Evolutionary conservation across 2,888 invertebrate species (phyloP).

Genomic region (Eupelmus urozonus): DNA sequence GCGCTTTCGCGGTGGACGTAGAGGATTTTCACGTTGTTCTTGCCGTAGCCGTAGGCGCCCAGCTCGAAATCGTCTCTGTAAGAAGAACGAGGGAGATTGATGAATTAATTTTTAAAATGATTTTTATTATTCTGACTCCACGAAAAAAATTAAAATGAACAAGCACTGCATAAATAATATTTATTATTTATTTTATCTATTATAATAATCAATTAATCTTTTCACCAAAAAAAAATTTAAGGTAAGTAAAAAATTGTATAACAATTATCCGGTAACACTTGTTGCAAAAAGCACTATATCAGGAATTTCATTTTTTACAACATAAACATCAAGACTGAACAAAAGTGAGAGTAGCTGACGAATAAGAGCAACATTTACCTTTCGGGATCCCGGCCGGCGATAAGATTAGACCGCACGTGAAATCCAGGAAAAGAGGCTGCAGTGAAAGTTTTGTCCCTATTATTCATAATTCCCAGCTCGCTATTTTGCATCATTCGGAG

Average conservation of each 20-base stretch:
- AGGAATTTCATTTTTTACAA: not conserved
- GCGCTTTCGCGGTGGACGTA: conserved; percentile 84
- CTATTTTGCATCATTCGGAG: conserved; percentile 11
- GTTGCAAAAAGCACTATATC: too few species aligned
- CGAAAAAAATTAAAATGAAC: not conserved
- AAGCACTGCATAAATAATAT: not conserved
- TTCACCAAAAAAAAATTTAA: not conserved
- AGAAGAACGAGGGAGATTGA: too few species aligned
- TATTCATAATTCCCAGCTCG: not conserved
- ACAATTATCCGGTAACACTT: too few species aligned
- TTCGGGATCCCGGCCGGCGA: conserved; percentile 61
- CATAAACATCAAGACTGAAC: not conserved
- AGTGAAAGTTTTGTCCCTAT: conserved; percentile 15
- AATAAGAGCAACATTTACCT: conserved; percentile 56
- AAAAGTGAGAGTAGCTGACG: not conserved
- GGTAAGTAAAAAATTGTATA: not conserved
- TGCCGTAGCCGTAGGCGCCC: conserved; percentile 85
- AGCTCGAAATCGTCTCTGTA: conserved; percentile 79
- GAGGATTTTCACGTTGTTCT: conserved; percentile 86
- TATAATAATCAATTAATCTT: not conserved
- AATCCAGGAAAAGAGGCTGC: conserved; percentile 36
- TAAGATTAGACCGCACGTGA: conserved; percentile 63
- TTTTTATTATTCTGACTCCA: not conserved
- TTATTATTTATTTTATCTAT: not conserved
- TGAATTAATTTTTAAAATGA: too few species aligned